A percentile compares a stretch with the other conserved stretches of the same genome.
Evolutionary conservation across 2,888 invertebrate species (phyloP).

Genomic region (Agonopterix heracliana): DNA sequence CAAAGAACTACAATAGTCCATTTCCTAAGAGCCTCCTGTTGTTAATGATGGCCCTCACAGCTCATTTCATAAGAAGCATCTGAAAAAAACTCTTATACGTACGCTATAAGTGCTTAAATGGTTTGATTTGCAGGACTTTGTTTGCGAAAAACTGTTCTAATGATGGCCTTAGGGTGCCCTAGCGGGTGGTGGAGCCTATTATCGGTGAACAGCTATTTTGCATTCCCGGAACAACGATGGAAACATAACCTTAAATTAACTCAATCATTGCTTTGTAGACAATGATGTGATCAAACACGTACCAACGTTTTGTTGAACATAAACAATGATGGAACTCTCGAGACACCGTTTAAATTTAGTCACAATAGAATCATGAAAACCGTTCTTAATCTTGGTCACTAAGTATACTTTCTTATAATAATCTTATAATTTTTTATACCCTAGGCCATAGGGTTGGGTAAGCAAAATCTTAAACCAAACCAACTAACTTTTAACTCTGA

Average conservation of each 20-base stretch:
- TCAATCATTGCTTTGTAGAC: not conserved
- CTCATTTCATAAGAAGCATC: no score
- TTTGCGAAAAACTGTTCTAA: no score
- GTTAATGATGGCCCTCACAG: constrained; percentile 22
- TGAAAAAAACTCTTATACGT: no score
- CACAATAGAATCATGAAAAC: no score
- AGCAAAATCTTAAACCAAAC: no score
- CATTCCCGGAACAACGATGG: constrained; percentile 1
- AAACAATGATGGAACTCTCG: not conserved
- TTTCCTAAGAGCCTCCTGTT: constrained; percentile 44
- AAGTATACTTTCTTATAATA: no score
- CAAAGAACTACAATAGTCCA: constrained; percentile 46
- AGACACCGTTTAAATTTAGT: not conserved
- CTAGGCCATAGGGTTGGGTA: no score
- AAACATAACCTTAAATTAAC: constrained; percentile 1
- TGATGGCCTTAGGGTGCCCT: constrained; percentile 2
- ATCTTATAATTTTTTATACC: no score
- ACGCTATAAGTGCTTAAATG: no score
- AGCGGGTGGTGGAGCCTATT: constrained; percentile 8
- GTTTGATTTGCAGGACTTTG: no score
- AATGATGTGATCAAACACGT: not conserved
- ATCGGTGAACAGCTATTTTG: constrained; percentile 1
- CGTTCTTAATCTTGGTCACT: no score
- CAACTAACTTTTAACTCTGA: no score
- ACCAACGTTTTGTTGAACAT: not conserved